A percentile compares a stretch with the other conserved stretches of the same genome.
phyloP scores from a whole-genome alignment of 2,888 invertebrate genomes.

The Drosophila rellima region DNA sequence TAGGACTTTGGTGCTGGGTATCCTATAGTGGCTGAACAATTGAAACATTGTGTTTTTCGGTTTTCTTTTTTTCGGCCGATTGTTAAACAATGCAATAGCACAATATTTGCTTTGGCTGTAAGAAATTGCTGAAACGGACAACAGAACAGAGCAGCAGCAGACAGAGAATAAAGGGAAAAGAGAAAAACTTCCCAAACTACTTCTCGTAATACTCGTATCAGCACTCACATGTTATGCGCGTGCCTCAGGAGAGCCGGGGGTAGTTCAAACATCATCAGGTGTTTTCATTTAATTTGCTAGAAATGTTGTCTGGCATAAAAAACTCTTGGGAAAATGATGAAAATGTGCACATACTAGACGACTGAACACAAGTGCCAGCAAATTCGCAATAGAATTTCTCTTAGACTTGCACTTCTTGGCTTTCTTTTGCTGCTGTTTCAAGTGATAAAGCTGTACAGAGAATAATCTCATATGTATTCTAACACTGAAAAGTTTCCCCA shows the following conservation, averaged over 20 bases:
- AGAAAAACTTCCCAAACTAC: conserved; percentile 9
- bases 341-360: conserved; percentile 35
- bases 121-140: conserved; percentile 52
- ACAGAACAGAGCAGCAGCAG: conserved; percentile 11
- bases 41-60: conserved; percentile 4
- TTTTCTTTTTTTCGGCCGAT: conserved; percentile 2
- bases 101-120: conserved; percentile 48
- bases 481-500: neutral
- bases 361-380: conserved; percentile 23
- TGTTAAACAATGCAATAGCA: conserved; percentile 37
- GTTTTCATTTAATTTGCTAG: conserved; percentile 85
- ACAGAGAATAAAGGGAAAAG: neutral
- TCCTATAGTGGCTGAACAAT: conserved; percentile 10
- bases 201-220: conserved; percentile 9
- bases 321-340: conserved; percentile 49
- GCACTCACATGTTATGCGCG: conserved; percentile 25
- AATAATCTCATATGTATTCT: neutral
- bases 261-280: conserved; percentile 79
- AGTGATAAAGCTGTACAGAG: conserved; percentile 35
- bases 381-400: conserved; percentile 23
- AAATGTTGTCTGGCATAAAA: conserved; percentile 74
- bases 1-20: conserved; percentile 4
- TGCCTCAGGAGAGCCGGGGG: conserved; percentile 20
- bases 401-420: neutral
- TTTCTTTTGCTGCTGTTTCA: conserved; percentile 21